Conservation (phyloP, 1,140 invertebrate species). For the Limonius californicus region DNA sequence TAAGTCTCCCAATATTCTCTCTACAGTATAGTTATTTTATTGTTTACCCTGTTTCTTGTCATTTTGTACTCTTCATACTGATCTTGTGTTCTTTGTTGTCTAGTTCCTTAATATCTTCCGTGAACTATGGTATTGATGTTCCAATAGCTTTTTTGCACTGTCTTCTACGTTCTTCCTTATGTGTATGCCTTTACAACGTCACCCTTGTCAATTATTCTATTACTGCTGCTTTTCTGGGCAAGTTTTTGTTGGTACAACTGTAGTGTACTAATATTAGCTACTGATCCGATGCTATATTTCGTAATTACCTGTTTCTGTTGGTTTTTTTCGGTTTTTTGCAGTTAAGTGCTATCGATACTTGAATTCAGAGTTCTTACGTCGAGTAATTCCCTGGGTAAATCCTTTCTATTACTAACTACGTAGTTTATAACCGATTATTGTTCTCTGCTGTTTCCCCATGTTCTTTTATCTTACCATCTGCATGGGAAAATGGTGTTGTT, state of each 20-base stretch:
- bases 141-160: no score
- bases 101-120: no score
- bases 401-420: constrained; percentile 10
- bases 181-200: no score
- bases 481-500: constrained; percentile 19
- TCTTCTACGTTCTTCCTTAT: no score
- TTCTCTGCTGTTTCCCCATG: constrained; percentile 17
- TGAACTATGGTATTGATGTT: no score
- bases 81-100: no score
- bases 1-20: constrained; percentile 12
- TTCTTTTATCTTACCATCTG: constrained; percentile 15
- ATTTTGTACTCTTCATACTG: no score
- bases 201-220: no score
- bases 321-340: not conserved
- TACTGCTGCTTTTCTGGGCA: no score
- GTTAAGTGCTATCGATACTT: not conserved
- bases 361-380: not conserved
- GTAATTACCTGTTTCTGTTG: not conserved
- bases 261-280: not conserved
- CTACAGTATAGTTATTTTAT: not conserved
- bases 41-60: no score
- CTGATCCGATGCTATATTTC: not conserved
- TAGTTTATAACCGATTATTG: constrained; percentile 21
- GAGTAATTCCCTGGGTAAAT: no score
- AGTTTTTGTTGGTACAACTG: no score